Base-by-base conservation (phyloP, 2,888 invertebrate species). In the Ferdinandea cuprea region DNA sequence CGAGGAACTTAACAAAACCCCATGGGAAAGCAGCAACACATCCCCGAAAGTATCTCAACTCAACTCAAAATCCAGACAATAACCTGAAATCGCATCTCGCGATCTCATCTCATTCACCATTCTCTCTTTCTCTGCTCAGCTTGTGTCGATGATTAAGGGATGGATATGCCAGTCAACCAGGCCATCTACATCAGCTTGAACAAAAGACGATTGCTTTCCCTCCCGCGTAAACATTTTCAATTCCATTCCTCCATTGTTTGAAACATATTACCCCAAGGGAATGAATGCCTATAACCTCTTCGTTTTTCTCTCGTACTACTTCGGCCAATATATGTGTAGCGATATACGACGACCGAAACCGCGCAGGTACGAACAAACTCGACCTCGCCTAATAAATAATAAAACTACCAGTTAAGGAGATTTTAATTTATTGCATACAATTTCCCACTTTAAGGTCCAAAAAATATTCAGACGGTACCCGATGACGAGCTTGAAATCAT, bases 361-460 rank as follows among this genome's bases (percentile, higher is more conserved):
- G 25, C 2, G 25, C 30, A 42, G 35, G 32, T 7, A 35, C 21
- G 8, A 46, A 44, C 25, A 19, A 32, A 40, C 21, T 35, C 35
- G 40, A 54, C 35, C 65, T 25, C 30, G 11, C 42, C 65, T 76
- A 37, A 85, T 80, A 80, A 74, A 76, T 71, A 80, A 74, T 80
- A 35, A 73, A 86, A 85, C 79, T 86, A 86, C 86, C 88, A 87
- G 89, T 89, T 89, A 89, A 89, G 87, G 87, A 86, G 88, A 87
- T 89, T 89, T 89, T 89, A 89, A 89, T 89, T 89, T 89, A 88
- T 89, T 88, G 86, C 87, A 88, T 87, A 87, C 59, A 13, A 32
- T 48, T 13, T 32, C 7, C 42, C 54, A 28, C 50, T 19, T 58
- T 32, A 58, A 44, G 32, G 7, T 35, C 50, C 1, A 42, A 13